Percentiles rank a stretch among this genome's conserved stretches.
Evolutionary conservation across 2,888 invertebrate species (phyloP).

Genomic region (Ariolimax columbianus): DNA sequence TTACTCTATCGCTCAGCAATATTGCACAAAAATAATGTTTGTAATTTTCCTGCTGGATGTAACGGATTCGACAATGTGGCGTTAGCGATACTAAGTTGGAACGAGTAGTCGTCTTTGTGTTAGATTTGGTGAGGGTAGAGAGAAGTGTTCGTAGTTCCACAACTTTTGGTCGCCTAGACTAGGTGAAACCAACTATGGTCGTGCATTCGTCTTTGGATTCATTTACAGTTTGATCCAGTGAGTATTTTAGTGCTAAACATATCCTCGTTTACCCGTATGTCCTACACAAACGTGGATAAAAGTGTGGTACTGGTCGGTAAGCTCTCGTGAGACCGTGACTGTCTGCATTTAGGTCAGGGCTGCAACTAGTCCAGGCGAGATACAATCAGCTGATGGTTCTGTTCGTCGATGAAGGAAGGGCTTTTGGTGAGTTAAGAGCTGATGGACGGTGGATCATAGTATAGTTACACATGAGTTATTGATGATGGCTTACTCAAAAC

Average conservation of each 20-base stretch:
- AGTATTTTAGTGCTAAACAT: background rate
- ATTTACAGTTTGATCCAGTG: background rate
- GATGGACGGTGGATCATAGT: too few relatives aligned
- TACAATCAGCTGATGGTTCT: constrained; percentile 11
- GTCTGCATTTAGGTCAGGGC: constrained; percentile 5
- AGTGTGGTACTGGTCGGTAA: background rate
- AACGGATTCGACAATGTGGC: background rate
- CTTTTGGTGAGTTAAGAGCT: too few relatives aligned
- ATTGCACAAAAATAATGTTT: background rate
- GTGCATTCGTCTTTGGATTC: constrained; percentile 6
- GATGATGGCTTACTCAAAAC: too few relatives aligned
- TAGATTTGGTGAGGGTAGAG: background rate
- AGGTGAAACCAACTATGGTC: background rate
- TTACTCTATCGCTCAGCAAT: background rate
- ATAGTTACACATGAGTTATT: too few relatives aligned
- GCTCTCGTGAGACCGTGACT: constrained; percentile 12
- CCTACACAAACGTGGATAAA: background rate
- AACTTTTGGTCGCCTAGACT: constrained; percentile 11
- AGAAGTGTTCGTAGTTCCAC: background rate
- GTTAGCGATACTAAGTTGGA: background rate
- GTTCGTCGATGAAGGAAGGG: background rate
- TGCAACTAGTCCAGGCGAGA: background rate
- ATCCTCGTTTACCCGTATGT: background rate
- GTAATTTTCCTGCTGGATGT: background rate
- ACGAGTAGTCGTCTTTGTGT: constrained; percentile 14